Conservation (phyloP, 2,113 vertebrate genomes). For the Erythrocercus mccallii region DNA sequence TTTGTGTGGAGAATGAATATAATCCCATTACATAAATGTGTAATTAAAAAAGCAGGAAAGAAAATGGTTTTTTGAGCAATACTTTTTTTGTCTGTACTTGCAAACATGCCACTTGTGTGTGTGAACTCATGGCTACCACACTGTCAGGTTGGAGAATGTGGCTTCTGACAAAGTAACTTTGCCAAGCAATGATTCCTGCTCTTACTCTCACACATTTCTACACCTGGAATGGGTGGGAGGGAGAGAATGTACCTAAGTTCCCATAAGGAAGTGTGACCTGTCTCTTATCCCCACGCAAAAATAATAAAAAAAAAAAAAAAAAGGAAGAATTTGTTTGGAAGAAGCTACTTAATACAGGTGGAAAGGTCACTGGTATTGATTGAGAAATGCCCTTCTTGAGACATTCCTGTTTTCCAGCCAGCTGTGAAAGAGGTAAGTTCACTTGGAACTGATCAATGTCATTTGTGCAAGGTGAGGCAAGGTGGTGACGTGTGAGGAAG, state of each 20-base stretch:
- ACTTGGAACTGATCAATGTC: not conserved
- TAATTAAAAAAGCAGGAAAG: not conserved
- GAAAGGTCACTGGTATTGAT: not conserved
- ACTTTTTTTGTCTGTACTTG: not conserved
- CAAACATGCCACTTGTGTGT: not conserved
- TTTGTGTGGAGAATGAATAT: not conserved
- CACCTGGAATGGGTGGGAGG: not conserved
- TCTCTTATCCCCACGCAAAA: not conserved
- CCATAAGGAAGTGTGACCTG: not conserved
- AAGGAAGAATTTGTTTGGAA: not conserved
- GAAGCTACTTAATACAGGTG: not conserved
- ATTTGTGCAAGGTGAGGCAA: not conserved
- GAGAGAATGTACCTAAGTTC: not conserved
- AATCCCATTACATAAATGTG: not conserved
- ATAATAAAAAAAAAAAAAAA: not conserved
- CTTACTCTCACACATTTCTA: not conserved
- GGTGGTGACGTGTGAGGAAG: not conserved
- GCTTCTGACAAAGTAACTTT: not conserved
- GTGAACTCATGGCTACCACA: not conserved
- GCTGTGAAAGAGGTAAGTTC: not conserved
- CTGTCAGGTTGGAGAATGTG: fast-evolving
- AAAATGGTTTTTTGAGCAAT: not conserved
- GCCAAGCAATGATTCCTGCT: not conserved
- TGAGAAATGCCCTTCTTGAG: not conserved
- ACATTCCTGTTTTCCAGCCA: not conserved